phyloP scores from a whole-genome alignment of 2,113 vertebrate genomes.

The Alces alces region DNA sequence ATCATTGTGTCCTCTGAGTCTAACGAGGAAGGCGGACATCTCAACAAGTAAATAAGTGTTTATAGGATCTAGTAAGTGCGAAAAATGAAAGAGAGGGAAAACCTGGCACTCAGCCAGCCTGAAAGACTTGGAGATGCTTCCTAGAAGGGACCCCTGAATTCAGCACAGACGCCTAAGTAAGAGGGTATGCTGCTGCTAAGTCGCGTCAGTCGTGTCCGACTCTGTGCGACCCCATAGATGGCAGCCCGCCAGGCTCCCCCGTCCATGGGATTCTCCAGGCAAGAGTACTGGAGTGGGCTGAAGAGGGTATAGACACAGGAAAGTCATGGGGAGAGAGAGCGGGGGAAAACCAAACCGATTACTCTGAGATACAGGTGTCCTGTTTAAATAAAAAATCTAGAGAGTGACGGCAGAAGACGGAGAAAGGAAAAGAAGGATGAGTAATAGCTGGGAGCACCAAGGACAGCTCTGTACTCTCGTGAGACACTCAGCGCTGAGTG shows the following conservation, averaged over 20 bases:
- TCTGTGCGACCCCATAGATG: too few species aligned
- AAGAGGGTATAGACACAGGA: not conserved
- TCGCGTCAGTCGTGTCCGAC: too few species aligned
- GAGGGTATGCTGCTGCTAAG: not conserved
- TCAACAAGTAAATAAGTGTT: not conserved
- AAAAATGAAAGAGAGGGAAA: not conserved
- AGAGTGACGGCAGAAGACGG: not conserved
- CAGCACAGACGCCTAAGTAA: not conserved
- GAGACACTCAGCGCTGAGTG: accelerated
- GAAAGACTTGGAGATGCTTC: not conserved
- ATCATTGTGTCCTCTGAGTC: not conserved
- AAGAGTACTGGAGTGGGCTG: too few species aligned
- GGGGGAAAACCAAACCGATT: not conserved
- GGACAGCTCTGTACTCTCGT: accelerated
- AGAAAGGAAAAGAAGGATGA: not conserved
- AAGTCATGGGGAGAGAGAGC: not conserved
- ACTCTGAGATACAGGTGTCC: not conserved
- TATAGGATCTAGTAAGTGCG: not conserved
- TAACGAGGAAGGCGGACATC: not conserved
- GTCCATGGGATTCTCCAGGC: too few species aligned
- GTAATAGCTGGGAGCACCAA: not conserved
- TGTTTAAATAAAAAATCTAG: not conserved
- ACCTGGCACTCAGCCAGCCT: not conserved
- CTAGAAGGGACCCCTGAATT: not conserved
- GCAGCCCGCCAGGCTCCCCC: too few species aligned